Percentiles rank a stretch among this genome's conserved stretches.
These are phyloP conservation scores for Furcula furcula DNA, from an alignment of 2,888 invertebrate genomes.

Conservation along the genomic window DNA sequence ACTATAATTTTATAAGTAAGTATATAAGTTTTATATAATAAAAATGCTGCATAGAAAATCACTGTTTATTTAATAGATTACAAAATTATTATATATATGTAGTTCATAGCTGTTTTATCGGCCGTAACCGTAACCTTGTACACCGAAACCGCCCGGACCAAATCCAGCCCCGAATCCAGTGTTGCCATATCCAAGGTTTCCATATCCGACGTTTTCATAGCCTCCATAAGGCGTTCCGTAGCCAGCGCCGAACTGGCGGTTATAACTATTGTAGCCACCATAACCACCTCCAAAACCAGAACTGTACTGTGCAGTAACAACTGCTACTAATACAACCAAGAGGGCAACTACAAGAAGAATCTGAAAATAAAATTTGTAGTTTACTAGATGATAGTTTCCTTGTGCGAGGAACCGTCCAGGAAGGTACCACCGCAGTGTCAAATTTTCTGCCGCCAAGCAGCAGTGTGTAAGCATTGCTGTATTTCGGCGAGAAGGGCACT, in stretches of 20 bases:
- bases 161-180: conserved; percentile 1
- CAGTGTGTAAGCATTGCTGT: too few relatives aligned
- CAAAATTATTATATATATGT: background rate
- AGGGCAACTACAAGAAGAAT: conserved; percentile 1
- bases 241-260: background rate
- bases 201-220: conserved; percentile 1
- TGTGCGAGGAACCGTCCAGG: too few relatives aligned
- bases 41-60: too few relatives aligned
- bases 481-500: too few relatives aligned
- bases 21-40: too few relatives aligned
- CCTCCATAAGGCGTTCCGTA: background rate
- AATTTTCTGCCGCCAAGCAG: too few relatives aligned
- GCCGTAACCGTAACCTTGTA: too few relatives aligned
- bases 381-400: too few relatives aligned
- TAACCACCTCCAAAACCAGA: conserved; percentile 1
- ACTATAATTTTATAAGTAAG: too few relatives aligned
- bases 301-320: background rate
- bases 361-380: conserved; percentile 4
- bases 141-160: conserved; percentile 17
- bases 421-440: too few relatives aligned
- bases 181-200: background rate
- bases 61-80: too few relatives aligned
- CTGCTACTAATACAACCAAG: background rate
- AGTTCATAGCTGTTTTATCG: background rate
- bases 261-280: background rate